Conservation (phyloP, 1,140 invertebrate genomes). For the Temnothorax curvispinosus region DNA sequence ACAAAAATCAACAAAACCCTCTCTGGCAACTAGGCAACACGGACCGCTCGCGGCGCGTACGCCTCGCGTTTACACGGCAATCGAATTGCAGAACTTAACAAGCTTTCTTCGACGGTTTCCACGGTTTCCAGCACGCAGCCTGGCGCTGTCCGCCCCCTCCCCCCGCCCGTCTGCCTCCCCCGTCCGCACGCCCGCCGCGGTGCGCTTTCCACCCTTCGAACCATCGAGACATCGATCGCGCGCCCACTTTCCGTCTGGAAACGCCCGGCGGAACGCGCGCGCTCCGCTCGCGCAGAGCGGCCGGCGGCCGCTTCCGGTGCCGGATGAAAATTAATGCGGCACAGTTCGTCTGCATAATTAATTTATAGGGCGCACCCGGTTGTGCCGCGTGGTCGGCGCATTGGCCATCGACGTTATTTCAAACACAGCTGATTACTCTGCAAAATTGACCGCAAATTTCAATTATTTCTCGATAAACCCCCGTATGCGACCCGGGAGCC, state of each 20-base stretch:
- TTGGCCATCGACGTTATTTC: conserved; percentile 80
- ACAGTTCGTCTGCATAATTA: conserved; percentile 82
- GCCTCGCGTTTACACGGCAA: conserved; percentile 42
- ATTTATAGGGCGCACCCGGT: conserved; percentile 73
- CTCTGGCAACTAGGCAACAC: conserved; percentile 10
- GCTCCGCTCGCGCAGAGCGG: background rate
- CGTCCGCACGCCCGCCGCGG: background rate
- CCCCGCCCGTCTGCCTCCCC: too few relatives aligned
- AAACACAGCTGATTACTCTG: conserved; percentile 81
- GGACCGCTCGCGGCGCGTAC: background rate
- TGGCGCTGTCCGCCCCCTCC: background rate
- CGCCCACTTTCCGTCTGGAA: conserved; percentile 47
- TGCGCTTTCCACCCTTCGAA: background rate
- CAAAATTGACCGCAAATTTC: conserved; percentile 83
- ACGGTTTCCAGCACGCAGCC: conserved; percentile 18
- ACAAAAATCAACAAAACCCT: conserved; percentile 55
- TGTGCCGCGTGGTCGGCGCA: conserved; percentile 25
- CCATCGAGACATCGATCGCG: conserved; percentile 51
- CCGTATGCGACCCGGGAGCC: conserved; percentile 53
- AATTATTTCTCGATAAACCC: conserved; percentile 81
- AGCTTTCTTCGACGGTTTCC: conserved; percentile 53
- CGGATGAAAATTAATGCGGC: conserved; percentile 75
- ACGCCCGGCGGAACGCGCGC: conserved; percentile 20
- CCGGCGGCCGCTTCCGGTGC: conserved; percentile 36
- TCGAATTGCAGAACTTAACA: conserved; percentile 59